These are phyloP conservation scores for Notarius lentiginosus DNA, from an alignment of 2,113 vertebrate species.

Conservation along the genomic window DNA sequence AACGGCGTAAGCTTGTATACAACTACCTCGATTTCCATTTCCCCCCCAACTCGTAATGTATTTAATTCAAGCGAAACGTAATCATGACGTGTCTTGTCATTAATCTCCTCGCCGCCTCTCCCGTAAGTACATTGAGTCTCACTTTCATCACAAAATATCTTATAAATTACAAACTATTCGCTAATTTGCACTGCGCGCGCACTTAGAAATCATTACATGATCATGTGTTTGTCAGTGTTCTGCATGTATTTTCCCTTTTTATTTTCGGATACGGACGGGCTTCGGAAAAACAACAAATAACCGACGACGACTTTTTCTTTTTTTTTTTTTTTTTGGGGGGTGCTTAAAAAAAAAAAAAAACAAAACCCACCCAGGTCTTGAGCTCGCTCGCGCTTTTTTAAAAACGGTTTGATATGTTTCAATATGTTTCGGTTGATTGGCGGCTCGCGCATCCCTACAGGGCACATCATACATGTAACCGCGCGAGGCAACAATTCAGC, in stretches of 20 bases:
- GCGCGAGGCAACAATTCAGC: conserved; percentile 51
- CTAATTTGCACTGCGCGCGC: conserved; percentile 17
- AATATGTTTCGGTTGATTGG: conserved; percentile 58
- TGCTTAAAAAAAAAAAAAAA: conserved; percentile 2
- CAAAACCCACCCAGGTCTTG: background rate
- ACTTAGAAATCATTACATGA: background rate
- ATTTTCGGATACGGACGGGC: conserved; percentile 53
- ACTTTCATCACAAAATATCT: conserved; percentile 74
- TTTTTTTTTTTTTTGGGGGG: background rate
- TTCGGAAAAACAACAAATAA: conserved; percentile 59
- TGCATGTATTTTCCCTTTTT: conserved; percentile 53
- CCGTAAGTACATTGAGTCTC: conserved; percentile 81
- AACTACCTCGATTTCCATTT: conserved; percentile 73
- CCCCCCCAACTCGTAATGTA: conserved; percentile 81
- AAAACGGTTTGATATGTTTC: conserved; percentile 44
- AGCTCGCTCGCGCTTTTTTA: background rate
- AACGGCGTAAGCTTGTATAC: conserved; percentile 81
- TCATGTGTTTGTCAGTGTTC: background rate
- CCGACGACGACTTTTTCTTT: conserved; percentile 61
- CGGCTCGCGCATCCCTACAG: conserved; percentile 49
- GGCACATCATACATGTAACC: conserved; percentile 52
- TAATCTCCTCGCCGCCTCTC: conserved; percentile 82
- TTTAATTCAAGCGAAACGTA: conserved; percentile 85
- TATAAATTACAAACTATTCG: conserved; percentile 58
- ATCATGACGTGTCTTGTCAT: conserved; percentile 84